Conservation (phyloP, 2,113 vertebrate genomes). For the Poecilia latipinna region DNA sequence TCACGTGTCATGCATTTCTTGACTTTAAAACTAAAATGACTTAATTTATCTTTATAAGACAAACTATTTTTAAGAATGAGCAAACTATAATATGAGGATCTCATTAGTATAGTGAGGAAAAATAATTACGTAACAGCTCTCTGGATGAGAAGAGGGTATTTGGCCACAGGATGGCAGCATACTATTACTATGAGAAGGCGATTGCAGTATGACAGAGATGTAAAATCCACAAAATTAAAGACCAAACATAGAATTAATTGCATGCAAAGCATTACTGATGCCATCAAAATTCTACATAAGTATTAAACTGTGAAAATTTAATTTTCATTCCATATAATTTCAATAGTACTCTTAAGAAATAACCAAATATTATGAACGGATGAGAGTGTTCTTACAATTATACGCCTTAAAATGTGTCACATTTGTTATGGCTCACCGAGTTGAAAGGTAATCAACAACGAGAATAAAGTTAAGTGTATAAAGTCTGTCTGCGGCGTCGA, state of each 20-base stretch:
- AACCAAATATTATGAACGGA: not conserved
- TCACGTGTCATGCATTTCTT: not conserved
- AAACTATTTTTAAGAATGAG: no score
- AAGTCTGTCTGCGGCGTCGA: no score
- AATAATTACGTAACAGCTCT: not conserved
- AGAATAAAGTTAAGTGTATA: no score
- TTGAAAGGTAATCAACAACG: no score
- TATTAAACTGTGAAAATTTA: no score
- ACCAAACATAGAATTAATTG: no score
- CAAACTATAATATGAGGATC: not conserved
- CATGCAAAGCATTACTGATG: not conserved
- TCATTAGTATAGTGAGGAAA: not conserved
- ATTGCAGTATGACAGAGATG: not conserved
- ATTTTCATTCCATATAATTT: not conserved
- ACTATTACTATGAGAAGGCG: not conserved
- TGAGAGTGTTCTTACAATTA: no score
- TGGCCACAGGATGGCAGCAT: slow-evolving; percentile 35
- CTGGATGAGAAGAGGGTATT: not conserved
- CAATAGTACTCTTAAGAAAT: not conserved
- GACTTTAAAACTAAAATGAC: not conserved
- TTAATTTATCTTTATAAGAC: not conserved
- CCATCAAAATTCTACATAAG: not conserved
- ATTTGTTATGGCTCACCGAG: no score
- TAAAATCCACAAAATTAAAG: not conserved
- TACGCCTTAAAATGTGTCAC: no score